phyloP scores from a whole-genome alignment of 2,888 invertebrate genomes.

The Agrotis exclamationis region DNA sequence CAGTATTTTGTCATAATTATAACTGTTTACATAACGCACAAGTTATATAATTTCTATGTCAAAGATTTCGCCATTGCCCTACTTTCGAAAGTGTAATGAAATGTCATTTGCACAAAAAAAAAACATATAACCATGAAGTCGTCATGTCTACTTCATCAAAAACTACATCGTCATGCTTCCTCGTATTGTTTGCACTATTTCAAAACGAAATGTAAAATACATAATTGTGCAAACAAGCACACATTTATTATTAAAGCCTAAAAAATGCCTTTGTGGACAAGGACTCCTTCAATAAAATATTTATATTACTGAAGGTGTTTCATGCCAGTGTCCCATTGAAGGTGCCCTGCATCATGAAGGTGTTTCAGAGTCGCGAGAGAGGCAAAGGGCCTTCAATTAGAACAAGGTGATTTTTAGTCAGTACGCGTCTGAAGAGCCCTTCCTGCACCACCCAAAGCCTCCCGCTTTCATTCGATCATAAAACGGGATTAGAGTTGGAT shows the following conservation, averaged over 20 bases:
- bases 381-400: too few species aligned
- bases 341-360: too few species aligned
- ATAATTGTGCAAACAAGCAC: not conserved
- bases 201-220: not conserved
- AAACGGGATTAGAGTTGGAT: too few species aligned
- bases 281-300: too few species aligned
- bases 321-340: too few species aligned
- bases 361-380: too few species aligned
- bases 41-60: conserved; percentile 3
- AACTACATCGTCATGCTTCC: not conserved
- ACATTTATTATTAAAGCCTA: not conserved
- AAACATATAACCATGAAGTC: not conserved
- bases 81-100: conserved; percentile 15
- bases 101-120: conserved; percentile 10
- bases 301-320: not conserved
- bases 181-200: conserved; percentile 19
- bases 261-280: not conserved
- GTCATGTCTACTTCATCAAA: not conserved
- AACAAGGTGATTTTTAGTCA: too few species aligned
- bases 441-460: too few species aligned
- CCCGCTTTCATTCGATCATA: too few species aligned
- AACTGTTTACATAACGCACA: too few species aligned
- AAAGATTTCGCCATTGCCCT: not conserved
- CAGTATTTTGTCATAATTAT: not conserved
- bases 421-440: too few species aligned